Conservation (phyloP, 2,888 invertebrate species). For the Plemyria rubiginata region DNA sequence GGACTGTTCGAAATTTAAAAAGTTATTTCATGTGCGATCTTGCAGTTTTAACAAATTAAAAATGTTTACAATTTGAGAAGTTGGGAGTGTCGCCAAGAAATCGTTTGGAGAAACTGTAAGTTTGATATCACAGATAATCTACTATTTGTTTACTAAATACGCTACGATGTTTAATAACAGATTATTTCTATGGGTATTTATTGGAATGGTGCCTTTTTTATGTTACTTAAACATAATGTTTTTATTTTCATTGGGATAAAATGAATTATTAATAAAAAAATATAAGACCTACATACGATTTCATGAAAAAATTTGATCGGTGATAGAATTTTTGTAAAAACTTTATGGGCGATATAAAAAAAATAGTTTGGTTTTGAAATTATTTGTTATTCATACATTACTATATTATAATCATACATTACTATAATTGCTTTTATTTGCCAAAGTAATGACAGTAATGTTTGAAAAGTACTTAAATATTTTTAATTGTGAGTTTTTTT, state of each 20-base stretch:
- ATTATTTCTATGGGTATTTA: not conserved
- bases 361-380: no score
- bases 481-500: not conserved
- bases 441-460: no score
- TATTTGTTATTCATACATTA: no score
- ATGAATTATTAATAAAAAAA: no score
- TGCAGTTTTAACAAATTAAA: constrained; percentile 16
- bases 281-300: no score
- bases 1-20: constrained; percentile 36
- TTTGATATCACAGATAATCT: constrained; percentile 10
- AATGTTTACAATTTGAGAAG: constrained; percentile 20
- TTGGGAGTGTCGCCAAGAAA: constrained; percentile 14
- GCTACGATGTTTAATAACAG: not conserved
- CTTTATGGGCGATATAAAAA: no score
- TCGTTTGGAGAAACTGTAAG: constrained; percentile 24
- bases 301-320: no score
- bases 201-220: not conserved
- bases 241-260: no score
- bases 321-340: no score
- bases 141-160: not conserved
- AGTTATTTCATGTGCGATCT: constrained; percentile 34
- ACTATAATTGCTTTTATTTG: no score
- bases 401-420: no score
- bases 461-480: not conserved
- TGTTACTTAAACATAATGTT: no score